Percentiles rank a stretch among this genome's conserved stretches.
These are phyloP conservation scores for Melopsittacus undulatus DNA, from an alignment of 2,797 vertebrate genomes.

Conservation along the genomic window DNA sequence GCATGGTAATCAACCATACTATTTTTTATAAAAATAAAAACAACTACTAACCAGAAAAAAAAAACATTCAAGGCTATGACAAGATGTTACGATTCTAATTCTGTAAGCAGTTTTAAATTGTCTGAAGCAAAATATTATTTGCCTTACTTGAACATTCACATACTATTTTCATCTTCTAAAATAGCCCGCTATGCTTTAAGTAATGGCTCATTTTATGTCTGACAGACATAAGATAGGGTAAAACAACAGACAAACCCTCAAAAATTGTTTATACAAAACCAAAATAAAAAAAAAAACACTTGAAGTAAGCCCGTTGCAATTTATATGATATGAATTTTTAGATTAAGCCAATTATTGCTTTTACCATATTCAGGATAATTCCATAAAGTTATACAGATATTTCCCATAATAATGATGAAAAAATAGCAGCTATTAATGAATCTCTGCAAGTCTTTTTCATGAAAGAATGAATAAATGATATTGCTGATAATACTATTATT, in stretches of 20 bases:
- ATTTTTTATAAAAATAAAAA: constrained; percentile 49
- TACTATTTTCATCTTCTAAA: not conserved
- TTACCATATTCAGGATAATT: not conserved
- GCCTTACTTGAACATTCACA: not conserved
- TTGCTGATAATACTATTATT: not conserved
- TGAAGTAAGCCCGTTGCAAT: not conserved
- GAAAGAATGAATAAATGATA: not conserved
- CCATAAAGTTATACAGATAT: not conserved
- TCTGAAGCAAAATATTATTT: constrained; percentile 14
- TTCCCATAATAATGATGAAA: not conserved
- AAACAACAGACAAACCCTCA: not conserved
- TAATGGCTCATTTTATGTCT: not conserved
- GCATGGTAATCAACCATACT: constrained; percentile 77
- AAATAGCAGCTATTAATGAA: not conserved
- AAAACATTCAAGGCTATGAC: constrained; percentile 57
- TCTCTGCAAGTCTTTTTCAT: not conserved
- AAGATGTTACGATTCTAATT: constrained; percentile 1
- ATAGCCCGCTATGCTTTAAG: not conserved
- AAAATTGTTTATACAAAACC: not conserved
- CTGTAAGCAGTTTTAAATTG: not conserved
- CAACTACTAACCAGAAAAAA: constrained; percentile 19
- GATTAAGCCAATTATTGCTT: not conserved
- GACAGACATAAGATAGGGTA: not conserved
- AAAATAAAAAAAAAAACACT: not conserved
- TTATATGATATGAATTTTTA: not conserved